A percentile compares a stretch with the other conserved stretches of the same genome.
phyloP scores from a whole-genome alignment of 2,888 invertebrate genomes.

The Cinara cedri region DNA sequence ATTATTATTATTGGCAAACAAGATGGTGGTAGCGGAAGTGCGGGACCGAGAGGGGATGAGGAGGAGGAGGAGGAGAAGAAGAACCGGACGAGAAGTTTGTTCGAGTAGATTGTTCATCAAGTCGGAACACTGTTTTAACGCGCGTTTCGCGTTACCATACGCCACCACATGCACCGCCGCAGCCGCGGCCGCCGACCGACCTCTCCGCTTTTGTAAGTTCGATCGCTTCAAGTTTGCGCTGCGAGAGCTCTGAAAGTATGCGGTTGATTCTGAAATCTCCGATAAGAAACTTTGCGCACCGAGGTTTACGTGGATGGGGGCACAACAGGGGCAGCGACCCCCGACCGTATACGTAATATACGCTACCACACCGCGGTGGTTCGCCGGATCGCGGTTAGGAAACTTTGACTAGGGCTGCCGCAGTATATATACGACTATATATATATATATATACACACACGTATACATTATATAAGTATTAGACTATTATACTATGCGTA shows the following conservation, averaged over 20 bases:
- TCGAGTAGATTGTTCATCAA: constrained; percentile 45
- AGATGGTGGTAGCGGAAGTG: not conserved
- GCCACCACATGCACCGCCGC: not conserved
- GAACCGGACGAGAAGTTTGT: constrained; percentile 9
- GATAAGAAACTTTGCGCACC: constrained; percentile 44
- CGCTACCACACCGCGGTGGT: not conserved
- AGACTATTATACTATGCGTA: too few relatives aligned
- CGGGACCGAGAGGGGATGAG: too few relatives aligned
- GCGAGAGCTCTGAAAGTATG: constrained; percentile 39
- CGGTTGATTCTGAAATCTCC: constrained; percentile 45
- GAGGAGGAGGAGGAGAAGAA: too few relatives aligned
- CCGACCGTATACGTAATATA: too few relatives aligned
- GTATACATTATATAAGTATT: too few relatives aligned
- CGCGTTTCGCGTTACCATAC: not conserved
- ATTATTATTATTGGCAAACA: constrained; percentile 7
- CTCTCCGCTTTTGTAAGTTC: not conserved
- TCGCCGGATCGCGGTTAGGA: constrained; percentile 14
- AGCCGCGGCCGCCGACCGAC: not conserved
- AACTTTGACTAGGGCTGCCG: constrained; percentile 9
- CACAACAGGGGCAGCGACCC: not conserved
- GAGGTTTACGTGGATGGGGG: constrained; percentile 11
- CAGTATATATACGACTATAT: not conserved
- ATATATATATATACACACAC: not conserved
- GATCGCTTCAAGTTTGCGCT: constrained; percentile 14
- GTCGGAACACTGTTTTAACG: constrained; percentile 39